These are phyloP conservation scores for Pinctada fucata DNA, from an alignment of 2,888 invertebrate species.

Conservation along the genomic window DNA sequence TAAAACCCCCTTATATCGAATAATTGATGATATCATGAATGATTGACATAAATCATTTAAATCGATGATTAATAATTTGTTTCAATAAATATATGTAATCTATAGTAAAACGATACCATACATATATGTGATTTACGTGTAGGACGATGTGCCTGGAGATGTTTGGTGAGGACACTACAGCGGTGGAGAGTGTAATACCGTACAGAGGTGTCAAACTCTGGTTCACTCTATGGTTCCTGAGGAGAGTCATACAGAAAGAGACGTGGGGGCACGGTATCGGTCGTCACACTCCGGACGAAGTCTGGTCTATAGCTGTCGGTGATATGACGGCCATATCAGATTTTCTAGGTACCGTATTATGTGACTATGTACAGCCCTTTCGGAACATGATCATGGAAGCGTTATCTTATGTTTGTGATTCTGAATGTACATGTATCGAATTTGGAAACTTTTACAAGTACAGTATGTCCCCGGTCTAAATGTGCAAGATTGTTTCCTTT, in stretches of 20 bases:
- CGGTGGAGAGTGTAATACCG: constrained; percentile 59
- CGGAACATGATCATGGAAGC: too few relatives aligned
- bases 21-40: too few relatives aligned
- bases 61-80: too few relatives aligned
- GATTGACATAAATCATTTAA: too few relatives aligned
- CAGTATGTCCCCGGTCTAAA: too few relatives aligned
- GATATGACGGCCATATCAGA: constrained; percentile 74
- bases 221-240: constrained; percentile 54
- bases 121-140: background rate
- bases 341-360: constrained; percentile 75
- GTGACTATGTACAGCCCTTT: too few relatives aligned
- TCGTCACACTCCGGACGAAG: constrained; percentile 72
- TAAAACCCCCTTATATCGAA: too few relatives aligned
- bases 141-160: constrained; percentile 72
- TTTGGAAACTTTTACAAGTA: too few relatives aligned
- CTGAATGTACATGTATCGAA: too few relatives aligned
- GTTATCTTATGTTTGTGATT: too few relatives aligned
- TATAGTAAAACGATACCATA: background rate
- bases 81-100: too few relatives aligned
- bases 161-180: constrained; percentile 60
- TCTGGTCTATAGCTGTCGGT: constrained; percentile 69
- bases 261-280: constrained; percentile 76
- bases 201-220: constrained; percentile 60
- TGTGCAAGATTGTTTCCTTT: too few relatives aligned
- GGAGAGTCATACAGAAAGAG: constrained; percentile 57